Conservation (phyloP, 2,888 invertebrate genomes). For the Drosophila borborema region DNA sequence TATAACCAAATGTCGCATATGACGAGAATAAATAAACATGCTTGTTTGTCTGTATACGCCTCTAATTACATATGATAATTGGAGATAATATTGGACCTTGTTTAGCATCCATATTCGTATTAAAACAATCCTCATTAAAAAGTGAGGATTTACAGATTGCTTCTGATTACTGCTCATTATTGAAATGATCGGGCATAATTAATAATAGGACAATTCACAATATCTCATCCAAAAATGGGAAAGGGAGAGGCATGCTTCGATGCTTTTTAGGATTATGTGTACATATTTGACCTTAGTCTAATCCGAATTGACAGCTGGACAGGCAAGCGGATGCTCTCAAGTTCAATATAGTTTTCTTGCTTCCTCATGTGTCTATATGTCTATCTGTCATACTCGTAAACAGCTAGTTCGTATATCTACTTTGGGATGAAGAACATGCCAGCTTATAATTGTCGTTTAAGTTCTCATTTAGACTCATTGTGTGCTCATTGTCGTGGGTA, state of each 20-base stretch:
- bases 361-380: background rate
- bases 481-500: constrained; percentile 19
- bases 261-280: background rate
- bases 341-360: background rate
- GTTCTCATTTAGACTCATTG: constrained; percentile 30
- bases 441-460: constrained; percentile 50
- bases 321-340: background rate
- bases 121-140: background rate
- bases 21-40: constrained; percentile 25
- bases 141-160: background rate
- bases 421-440: background rate
- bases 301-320: background rate
- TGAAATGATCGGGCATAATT: background rate
- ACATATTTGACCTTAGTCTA: background rate
- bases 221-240: background rate
- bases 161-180: background rate
- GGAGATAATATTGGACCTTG: constrained; percentile 22
- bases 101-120: constrained; percentile 8
- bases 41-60: constrained; percentile 33
- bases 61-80: constrained; percentile 62
- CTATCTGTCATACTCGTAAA: no score
- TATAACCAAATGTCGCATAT: background rate
- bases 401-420: background rate
- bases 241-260: no score
- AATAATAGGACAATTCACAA: background rate